A percentile compares a stretch with the other conserved stretches of the same genome.
These are phyloP conservation scores for Copidosoma aretas DNA, from an alignment of 2,888 invertebrate species.

Conservation along the genomic window DNA sequence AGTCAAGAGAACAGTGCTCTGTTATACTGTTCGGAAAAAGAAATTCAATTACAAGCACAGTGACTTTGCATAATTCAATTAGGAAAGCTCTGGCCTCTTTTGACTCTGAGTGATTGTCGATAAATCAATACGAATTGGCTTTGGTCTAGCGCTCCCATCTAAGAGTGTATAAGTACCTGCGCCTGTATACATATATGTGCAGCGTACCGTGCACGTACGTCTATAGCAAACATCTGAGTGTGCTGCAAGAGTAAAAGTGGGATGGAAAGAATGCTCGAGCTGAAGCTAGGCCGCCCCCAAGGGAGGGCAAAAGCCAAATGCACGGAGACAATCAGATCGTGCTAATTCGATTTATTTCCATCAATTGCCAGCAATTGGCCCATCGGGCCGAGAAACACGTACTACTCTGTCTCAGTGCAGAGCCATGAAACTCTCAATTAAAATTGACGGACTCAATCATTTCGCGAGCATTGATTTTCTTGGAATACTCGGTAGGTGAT, in stretches of 20 bases:
- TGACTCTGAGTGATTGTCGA: conserved; percentile 2
- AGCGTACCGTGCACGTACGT: no score
- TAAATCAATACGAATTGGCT: conserved; percentile 15
- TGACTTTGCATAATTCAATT: conserved; percentile 9
- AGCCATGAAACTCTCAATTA: neutral
- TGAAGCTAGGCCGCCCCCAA: neutral
- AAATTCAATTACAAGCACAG: neutral
- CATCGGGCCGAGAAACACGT: conserved; percentile 45
- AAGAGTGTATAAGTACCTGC: neutral
- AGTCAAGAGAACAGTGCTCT: no score
- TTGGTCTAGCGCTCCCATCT: neutral
- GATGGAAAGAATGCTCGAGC: conserved; percentile 8
- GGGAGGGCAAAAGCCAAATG: neutral
- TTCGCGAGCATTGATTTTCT: no score
- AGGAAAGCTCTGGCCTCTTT: conserved; percentile 6
- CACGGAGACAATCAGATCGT: conserved; percentile 38
- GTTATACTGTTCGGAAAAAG: neutral
- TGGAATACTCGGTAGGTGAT: no score
- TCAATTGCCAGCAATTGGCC: conserved; percentile 54
- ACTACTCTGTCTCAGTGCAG: conserved; percentile 8
- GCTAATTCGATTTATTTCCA: conserved; percentile 56
- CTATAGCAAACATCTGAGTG: no score
- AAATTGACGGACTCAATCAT: no score
- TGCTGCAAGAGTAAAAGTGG: neutral
- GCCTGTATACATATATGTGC: neutral